A percentile compares a stretch with the other conserved stretches of the same genome.
These are phyloP conservation scores for Spea hammondii DNA, from an alignment of 2,797 vertebrate species.

Conservation along the genomic window DNA sequence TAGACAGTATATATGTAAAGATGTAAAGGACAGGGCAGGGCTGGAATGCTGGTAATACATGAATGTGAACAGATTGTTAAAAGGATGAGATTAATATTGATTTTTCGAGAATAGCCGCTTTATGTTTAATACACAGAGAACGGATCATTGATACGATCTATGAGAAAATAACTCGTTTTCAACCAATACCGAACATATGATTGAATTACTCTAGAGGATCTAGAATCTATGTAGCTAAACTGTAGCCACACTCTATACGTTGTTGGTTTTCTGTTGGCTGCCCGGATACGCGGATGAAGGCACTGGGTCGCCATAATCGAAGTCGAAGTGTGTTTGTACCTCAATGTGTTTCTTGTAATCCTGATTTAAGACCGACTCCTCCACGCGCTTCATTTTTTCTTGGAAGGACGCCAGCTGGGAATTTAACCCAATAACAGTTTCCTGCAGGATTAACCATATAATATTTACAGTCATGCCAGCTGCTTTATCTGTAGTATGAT, in stretches of 20 bases:
- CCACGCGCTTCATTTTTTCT: conserved; percentile 76
- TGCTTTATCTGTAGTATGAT: neutral
- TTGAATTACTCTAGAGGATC: neutral
- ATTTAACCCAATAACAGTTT: conserved; percentile 64
- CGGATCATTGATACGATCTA: neutral
- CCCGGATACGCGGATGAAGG: neutral
- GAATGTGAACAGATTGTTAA: conserved; percentile 31
- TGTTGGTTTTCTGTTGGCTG: too few species aligned
- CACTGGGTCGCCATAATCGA: neutral
- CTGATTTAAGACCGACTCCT: conserved; percentile 77
- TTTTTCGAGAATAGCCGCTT: conserved; percentile 4
- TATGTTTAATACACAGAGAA: neutral
- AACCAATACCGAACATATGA: neutral
- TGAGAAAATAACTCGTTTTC: neutral
- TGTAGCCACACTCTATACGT: too few species aligned
- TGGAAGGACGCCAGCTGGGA: conserved; percentile 76
- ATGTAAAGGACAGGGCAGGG: conserved; percentile 4
- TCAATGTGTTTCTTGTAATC: conserved; percentile 84
- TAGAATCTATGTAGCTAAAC: neutral
- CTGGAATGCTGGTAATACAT: conserved; percentile 28
- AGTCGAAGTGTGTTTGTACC: conserved; percentile 63
- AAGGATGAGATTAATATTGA: conserved; percentile 18
- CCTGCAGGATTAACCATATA: conserved; percentile 62
- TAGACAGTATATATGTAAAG: too few species aligned
- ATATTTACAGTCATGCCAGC: neutral